phyloP scores from a whole-genome alignment of 2,113 vertebrate genomes.

The Phylloscopus whistleri region DNA sequence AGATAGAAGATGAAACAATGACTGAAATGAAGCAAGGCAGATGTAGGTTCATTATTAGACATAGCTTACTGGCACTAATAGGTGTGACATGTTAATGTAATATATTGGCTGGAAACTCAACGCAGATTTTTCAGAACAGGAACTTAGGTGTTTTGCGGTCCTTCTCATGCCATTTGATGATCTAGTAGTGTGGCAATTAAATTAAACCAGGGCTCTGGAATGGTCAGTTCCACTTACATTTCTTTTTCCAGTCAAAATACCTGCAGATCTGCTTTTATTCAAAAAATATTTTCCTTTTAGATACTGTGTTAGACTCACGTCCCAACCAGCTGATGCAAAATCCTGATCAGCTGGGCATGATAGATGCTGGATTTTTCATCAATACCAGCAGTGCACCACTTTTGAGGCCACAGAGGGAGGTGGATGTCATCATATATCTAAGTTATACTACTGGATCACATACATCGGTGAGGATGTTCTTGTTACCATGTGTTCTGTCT shows the following conservation, averaged over 20 bases:
- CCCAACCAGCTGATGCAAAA: slow-evolving; percentile 71
- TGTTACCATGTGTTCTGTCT: background rate
- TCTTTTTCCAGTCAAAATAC: background rate
- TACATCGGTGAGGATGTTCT: slow-evolving; percentile 57
- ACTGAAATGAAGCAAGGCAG: background rate
- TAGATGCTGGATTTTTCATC: slow-evolving; percentile 77
- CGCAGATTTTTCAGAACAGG: background rate
- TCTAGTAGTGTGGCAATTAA: background rate
- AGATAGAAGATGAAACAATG: background rate
- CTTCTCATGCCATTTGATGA: background rate
- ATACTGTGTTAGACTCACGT: slow-evolving; percentile 66
- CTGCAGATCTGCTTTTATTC: background rate
- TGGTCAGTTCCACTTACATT: background rate
- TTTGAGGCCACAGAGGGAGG: slow-evolving; percentile 67
- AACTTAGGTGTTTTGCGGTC: background rate
- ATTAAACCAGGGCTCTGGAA: background rate
- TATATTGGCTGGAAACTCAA: background rate
- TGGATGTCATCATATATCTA: slow-evolving; percentile 80
- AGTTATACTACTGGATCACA: slow-evolving; percentile 76
- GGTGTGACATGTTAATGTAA: background rate
- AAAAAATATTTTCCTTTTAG: slow-evolving; percentile 57
- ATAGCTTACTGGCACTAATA: background rate
- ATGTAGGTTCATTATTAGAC: background rate
- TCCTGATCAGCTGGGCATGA: slow-evolving; percentile 68
- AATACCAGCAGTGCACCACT: slow-evolving; percentile 75